phyloP scores from a whole-genome alignment of 2,888 invertebrate species.

The Nemotelus nigrinus region DNA sequence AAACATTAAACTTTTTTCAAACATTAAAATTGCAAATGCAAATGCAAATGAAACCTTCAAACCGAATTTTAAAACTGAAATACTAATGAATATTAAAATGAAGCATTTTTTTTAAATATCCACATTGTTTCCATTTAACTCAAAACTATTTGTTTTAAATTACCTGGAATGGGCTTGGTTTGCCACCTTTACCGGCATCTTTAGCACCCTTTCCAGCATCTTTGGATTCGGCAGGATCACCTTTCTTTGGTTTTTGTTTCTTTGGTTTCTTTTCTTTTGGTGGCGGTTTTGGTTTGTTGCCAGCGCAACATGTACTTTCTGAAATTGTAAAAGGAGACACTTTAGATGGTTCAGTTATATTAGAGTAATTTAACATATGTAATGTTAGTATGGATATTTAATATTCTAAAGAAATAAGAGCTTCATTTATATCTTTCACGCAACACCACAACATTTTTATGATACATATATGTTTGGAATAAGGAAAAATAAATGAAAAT shows the following conservation, averaged over 20 bases:
- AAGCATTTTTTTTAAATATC: background rate
- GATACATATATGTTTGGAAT: too few species aligned
- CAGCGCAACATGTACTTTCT: slow-evolving; percentile 87
- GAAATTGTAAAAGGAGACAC: slow-evolving; percentile 28
- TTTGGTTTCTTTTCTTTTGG: slow-evolving; percentile 77
- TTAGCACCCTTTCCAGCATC: slow-evolving; percentile 68
- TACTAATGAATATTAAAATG: background rate
- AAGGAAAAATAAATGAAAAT: too few species aligned
- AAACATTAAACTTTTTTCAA: background rate
- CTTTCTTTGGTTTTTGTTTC: slow-evolving; percentile 72
- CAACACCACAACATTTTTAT: too few species aligned
- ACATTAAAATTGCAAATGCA: slow-evolving; percentile 48
- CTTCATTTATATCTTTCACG: too few species aligned
- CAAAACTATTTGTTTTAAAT: slow-evolving; percentile 53
- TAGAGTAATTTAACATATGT: background rate
- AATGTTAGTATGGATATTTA: background rate
- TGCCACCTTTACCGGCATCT: slow-evolving; percentile 71
- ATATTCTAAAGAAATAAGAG: too few species aligned
- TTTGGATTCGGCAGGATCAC: slow-evolving; percentile 69
- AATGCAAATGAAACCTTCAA: slow-evolving; percentile 50
- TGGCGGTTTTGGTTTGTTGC: slow-evolving; percentile 72
- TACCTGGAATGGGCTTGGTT: slow-evolving; percentile 76
- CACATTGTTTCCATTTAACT: background rate
- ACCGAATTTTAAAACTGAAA: too few species aligned
- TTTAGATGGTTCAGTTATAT: background rate